Conservation (phyloP, 2,888 invertebrate genomes). For the Drosophila paranaensis region DNA sequence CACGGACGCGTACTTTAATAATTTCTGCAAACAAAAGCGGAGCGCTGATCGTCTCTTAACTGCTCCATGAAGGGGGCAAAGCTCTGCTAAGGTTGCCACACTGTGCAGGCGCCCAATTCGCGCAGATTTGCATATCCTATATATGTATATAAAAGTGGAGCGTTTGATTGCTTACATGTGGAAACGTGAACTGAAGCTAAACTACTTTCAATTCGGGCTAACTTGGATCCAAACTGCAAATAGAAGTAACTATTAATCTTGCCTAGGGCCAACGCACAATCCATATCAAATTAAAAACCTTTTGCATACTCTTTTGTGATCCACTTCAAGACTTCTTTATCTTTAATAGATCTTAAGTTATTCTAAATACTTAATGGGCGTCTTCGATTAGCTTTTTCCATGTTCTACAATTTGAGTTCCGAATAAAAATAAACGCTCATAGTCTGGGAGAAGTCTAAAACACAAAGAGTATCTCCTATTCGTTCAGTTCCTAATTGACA, state of each 20-base stretch:
- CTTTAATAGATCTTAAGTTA: too few relatives aligned
- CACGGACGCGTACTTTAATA: slow-evolving; percentile 58
- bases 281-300: too few relatives aligned
- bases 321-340: too few relatives aligned
- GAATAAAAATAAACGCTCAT: too few relatives aligned
- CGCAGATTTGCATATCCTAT: neutral
- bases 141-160: neutral
- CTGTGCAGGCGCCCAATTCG: slow-evolving; percentile 5
- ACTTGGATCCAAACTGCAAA: neutral
- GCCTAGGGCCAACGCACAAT: neutral
- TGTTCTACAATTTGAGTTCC: too few relatives aligned
- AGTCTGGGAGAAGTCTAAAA: neutral
- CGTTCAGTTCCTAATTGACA: too few relatives aligned
- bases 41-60: slow-evolving; percentile 39
- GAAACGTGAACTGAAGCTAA: slow-evolving; percentile 5
- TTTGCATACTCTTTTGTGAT: too few relatives aligned
- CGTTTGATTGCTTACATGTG: neutral
- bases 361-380: too few relatives aligned
- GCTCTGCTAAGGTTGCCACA: slow-evolving; percentile 54
- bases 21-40: slow-evolving; percentile 60
- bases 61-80: slow-evolving; percentile 35
- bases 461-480: neutral
- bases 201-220: neutral
- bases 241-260: neutral
- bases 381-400: too few relatives aligned